phyloP scores from a whole-genome alignment of 2,113 vertebrate species.

The Plotosus lineatus region DNA sequence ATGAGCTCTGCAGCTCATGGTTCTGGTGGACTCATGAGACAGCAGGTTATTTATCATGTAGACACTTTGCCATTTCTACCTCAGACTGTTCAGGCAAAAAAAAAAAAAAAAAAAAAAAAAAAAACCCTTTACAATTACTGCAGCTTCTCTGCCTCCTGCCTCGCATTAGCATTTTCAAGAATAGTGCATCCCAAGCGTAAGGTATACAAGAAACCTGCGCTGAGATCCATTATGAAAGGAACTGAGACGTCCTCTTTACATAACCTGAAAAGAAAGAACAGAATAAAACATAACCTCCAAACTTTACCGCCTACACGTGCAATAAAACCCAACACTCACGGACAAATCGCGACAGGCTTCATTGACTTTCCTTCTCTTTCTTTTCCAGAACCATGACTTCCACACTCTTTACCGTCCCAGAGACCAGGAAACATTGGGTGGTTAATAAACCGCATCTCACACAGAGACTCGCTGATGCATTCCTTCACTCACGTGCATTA shows the following conservation, averaged over 20 bases:
- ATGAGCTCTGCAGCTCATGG: constrained; percentile 36
- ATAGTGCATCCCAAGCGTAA: background rate
- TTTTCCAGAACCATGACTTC: background rate
- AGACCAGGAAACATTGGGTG: constrained; percentile 1
- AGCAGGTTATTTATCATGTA: constrained; percentile 47
- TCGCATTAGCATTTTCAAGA: constrained; percentile 21
- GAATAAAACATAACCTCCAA: background rate
- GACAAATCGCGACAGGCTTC: background rate
- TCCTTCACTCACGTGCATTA: constrained; percentile 55
- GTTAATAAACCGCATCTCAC: constrained; percentile 24
- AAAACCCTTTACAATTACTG: constrained; percentile 11
- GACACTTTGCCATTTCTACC: constrained; percentile 34
- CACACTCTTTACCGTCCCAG: background rate
- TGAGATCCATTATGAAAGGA: background rate
- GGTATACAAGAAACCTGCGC: background rate
- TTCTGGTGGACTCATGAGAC: constrained; percentile 32
- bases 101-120: too few species aligned
- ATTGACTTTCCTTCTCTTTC: background rate
- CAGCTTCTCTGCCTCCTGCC: constrained; percentile 23
- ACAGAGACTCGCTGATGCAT: constrained; percentile 7
- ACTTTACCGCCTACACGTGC: background rate
- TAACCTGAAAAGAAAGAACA: background rate
- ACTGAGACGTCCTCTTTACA: background rate
- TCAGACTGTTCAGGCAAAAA: constrained; percentile 32
- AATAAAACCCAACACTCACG: background rate